Evolutionary conservation across 2,113 vertebrate species (phyloP), one percentile per base, ranked within the genome.

Genomic region (Urocynchramus pylzowi): DNA sequence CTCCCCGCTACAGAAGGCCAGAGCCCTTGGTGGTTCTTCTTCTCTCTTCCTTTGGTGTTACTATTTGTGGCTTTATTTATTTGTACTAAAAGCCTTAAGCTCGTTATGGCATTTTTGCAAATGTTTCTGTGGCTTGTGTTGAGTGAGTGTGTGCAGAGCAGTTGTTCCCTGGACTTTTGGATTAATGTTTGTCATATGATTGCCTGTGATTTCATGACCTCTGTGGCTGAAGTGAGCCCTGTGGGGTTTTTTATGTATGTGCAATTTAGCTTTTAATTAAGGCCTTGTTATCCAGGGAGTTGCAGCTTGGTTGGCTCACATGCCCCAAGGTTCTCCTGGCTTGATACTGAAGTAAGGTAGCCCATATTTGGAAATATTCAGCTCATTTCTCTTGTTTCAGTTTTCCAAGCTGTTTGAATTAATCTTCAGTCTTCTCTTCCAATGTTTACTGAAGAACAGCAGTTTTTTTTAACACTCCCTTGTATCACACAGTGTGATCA

Each of bases 1-100:
- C 81, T 90, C 71, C 56, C 27, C 0, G 1, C 69, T 75, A 57
- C 35, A 68, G 93, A 92, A 93, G 47, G 81, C 59, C 80, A 81
- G 91, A 90, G 69, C 52, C 84, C 73, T 91, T 60, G n/a, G 77
- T 89, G 77, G 33, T 64, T 96, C 73, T 76, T 95, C 6, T 90
- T 53, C 88, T 81, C 75, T 78, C 73, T 86, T 96, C 80, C 80
- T 90, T 93, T 91, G 39, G 80, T 78, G 76, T 95, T 96, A 27
- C 94, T 96, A 92, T 97, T 95, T 94, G 95, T 97, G 95, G 82
- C 73, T 96, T 90, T 94, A 95, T 95, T 96, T 97, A 92, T 96
- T 95, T 96, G 64, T 78, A 56, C 89, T 77, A 89, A 94, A 93
- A 97, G 91, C 80, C 73, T 95, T 95, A 52, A 89, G 91, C 84